Evolutionary conservation across 2,888 invertebrate genomes (phyloP), one percentile per base, ranked within the genome.

Genomic region (Drosophila birchii): DNA sequence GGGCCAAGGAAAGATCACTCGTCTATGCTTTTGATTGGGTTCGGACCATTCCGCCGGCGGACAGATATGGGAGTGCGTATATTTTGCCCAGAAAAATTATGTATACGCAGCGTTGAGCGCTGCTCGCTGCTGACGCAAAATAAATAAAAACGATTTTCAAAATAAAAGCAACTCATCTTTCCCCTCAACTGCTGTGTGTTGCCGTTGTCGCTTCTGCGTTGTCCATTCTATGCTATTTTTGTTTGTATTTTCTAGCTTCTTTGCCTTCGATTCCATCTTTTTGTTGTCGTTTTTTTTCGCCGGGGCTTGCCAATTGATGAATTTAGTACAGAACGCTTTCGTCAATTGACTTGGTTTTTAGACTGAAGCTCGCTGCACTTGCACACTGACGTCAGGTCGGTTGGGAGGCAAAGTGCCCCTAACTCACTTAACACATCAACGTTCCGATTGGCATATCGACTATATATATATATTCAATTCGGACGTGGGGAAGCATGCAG

Each of bases 131-230:
- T 84, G 84, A 84, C 84, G 84, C 76, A 87, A 69, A 84, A 84
- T 39, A 51, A 60, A 70, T 71, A 71, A 84, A 84, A 86, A 78
- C 66, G 81, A 64, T 78, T 84, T 84, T 86, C 68, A 69, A 88
- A 88, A 88, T 80, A 84, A 88, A 88, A 68, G 79, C 77, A 77
- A 88, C 78, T 83, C 78, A 67, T 75, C 71, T 62, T 71, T 75
- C 7, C 51, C 73, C 73, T 23, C 55, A 39, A 29, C 20, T 26
- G 64, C 26, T n/a, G 23, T 20, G 23, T 20, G 39, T n/a, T 20
- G 58, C 45, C 56, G 68, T 73, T 76, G 76, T 81, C 75, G 76
- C 39, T 51, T 41, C 70, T 62, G 62, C 51, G 20, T 70, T 76
- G 69, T 70, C 47, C 71, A 77, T 72, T 69, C 76, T 75, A 53